Conservation (phyloP, 2,888 invertebrate genomes). For the Siphlonurus alternatus region DNA sequence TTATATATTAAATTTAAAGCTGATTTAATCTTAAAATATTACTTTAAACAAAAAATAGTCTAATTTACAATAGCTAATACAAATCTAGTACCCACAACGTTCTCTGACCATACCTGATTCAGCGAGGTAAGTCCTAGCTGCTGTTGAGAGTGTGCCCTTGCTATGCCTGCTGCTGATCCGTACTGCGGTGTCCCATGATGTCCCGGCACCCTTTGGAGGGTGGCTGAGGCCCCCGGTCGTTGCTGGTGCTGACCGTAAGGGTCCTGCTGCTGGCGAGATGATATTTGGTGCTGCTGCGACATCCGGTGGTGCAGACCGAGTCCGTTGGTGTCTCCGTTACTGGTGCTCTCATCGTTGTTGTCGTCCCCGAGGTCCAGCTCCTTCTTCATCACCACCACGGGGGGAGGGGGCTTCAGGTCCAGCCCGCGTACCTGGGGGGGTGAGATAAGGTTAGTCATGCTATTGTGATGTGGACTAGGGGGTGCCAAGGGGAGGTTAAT, state of each 20-base stretch:
- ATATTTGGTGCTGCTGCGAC: constrained; percentile 22
- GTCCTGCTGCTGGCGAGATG: constrained; percentile 19
- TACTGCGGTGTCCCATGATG: neutral
- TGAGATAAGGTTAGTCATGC: too few relatives aligned
- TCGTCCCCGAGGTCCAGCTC: constrained; percentile 70
- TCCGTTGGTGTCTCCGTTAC: constrained; percentile 13
- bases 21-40: too few relatives aligned
- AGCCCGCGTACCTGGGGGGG: neutral
- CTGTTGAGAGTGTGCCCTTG: neutral
- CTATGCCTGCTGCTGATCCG: neutral
- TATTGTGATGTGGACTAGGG: too few relatives aligned
- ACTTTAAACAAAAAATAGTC: too few relatives aligned
- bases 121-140: neutral
- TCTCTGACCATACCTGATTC: too few relatives aligned
- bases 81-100: too few relatives aligned
- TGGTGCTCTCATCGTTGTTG: constrained; percentile 14
- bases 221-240: constrained; percentile 1
- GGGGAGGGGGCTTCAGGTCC: constrained; percentile 51
- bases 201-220: neutral
- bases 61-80: too few relatives aligned
- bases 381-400: constrained; percentile 75
- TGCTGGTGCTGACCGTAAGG: constrained; percentile 21
- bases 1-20: too few relatives aligned
- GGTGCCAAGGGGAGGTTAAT: too few relatives aligned
- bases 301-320: constrained; percentile 22